phyloP scores from a whole-genome alignment of 2,888 invertebrate genomes.

The Melanophora roralis region DNA sequence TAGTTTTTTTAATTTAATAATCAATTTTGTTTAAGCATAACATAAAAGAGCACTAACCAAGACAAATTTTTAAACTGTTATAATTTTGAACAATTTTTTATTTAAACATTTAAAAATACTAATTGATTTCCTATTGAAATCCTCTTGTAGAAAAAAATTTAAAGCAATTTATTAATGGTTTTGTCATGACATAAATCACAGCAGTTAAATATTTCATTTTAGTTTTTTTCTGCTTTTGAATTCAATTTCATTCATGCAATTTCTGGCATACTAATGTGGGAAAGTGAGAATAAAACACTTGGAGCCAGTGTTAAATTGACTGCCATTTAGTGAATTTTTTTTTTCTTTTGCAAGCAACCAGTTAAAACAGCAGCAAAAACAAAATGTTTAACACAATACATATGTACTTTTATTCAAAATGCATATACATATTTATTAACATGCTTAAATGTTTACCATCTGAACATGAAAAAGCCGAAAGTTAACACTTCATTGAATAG shows the following conservation, averaged over 20 bases:
- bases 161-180: conserved; percentile 50
- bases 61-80: conserved; percentile 2
- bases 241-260: conserved; percentile 25
- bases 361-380: neutral
- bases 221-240: neutral
- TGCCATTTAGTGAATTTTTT: conserved; percentile 39
- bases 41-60: too few species aligned
- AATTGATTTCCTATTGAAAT: conserved; percentile 50
- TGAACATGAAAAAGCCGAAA: neutral
- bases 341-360: conserved; percentile 18
- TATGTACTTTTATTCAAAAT: too few species aligned
- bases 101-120: neutral
- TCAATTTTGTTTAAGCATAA: too few species aligned
- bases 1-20: too few species aligned
- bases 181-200: conserved; percentile 64
- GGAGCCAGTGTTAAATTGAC: conserved; percentile 45
- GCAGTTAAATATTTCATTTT: conserved; percentile 56
- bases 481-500: neutral
- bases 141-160: conserved; percentile 1
- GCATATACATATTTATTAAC: conserved; percentile 19
- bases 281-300: neutral
- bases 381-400: conserved; percentile 21
- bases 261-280: neutral
- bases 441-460: conserved; percentile 22
- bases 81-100: neutral